These are phyloP conservation scores for Fragum sueziense DNA, from an alignment of 2,888 invertebrate genomes.

Conservation along the genomic window DNA sequence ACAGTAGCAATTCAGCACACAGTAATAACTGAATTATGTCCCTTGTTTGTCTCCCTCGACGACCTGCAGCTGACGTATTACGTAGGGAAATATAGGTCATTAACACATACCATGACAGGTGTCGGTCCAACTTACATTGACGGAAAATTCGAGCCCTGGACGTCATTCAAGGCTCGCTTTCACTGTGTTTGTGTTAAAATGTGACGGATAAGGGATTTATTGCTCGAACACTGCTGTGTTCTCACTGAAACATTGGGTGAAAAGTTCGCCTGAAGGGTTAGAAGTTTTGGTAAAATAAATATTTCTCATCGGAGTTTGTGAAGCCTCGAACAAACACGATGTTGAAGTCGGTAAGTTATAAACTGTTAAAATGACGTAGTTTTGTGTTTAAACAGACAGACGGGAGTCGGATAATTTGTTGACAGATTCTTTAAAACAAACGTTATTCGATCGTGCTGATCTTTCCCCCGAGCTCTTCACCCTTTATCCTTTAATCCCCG, in stretches of 20 bases:
- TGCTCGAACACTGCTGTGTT: neutral
- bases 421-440: slow-evolving; percentile 13
- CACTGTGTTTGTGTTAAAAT: neutral
- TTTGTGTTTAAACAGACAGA: slow-evolving; percentile 5
- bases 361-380: slow-evolving; percentile 10
- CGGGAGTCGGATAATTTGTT: slow-evolving; percentile 9
- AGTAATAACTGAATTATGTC: neutral
- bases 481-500: no score
- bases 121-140: slow-evolving; percentile 12
- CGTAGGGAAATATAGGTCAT: slow-evolving; percentile 10
- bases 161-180: neutral
- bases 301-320: neutral
- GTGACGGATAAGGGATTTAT: neutral
- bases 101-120: slow-evolving; percentile 23
- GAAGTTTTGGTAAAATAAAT: neutral
- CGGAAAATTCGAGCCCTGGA: slow-evolving; percentile 1
- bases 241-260: neutral
- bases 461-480: neutral
- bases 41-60: slow-evolving; percentile 2
- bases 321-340: neutral
- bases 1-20: no score
- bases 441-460: neutral
- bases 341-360: slow-evolving; percentile 12
- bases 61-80: slow-evolving; percentile 16
- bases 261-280: neutral